Percentiles rank a stretch among this genome's conserved stretches.
phyloP scores from a whole-genome alignment of 2,888 invertebrate genomes.

The Malachius bipustulatus region DNA sequence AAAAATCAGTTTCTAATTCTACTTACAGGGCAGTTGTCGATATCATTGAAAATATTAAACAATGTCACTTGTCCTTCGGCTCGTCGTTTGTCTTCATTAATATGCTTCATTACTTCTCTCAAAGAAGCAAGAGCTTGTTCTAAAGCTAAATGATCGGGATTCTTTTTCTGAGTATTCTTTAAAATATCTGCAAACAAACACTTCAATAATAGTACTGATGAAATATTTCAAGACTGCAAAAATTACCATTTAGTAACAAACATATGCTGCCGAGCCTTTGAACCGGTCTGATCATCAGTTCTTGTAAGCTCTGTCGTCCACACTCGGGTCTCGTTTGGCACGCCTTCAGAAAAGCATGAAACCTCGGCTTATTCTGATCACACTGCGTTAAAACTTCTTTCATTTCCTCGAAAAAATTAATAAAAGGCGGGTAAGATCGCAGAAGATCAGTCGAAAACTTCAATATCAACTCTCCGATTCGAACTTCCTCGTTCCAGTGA shows the following conservation, averaged over 20 bases:
- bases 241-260: slow-evolving; percentile 76
- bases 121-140: slow-evolving; percentile 78
- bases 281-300: slow-evolving; percentile 93
- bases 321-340: slow-evolving; percentile 91
- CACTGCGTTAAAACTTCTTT: slow-evolving; percentile 86
- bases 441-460: slow-evolving; percentile 78
- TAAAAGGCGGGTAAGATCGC: slow-evolving; percentile 94
- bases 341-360: slow-evolving; percentile 96
- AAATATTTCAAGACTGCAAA: slow-evolving; percentile 10
- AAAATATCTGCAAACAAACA: slow-evolving; percentile 59
- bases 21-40: slow-evolving; percentile 90
- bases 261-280: slow-evolving; percentile 95
- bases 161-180: slow-evolving; percentile 80
- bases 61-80: slow-evolving; percentile 92
- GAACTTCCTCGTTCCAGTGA: slow-evolving; percentile 74
- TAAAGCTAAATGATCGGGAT: slow-evolving; percentile 76
- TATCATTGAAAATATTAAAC: slow-evolving; percentile 96
- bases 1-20: background rate
- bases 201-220: slow-evolving; percentile 1
- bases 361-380: slow-evolving; percentile 86
- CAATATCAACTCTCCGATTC: slow-evolving; percentile 63
- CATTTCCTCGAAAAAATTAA: slow-evolving; percentile 96
- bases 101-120: slow-evolving; percentile 88
- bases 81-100: slow-evolving; percentile 95
- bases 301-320: slow-evolving; percentile 88